Evolutionary conservation across 2,888 invertebrate genomes (phyloP).

Genomic region (Nysson spinosus): DNA sequence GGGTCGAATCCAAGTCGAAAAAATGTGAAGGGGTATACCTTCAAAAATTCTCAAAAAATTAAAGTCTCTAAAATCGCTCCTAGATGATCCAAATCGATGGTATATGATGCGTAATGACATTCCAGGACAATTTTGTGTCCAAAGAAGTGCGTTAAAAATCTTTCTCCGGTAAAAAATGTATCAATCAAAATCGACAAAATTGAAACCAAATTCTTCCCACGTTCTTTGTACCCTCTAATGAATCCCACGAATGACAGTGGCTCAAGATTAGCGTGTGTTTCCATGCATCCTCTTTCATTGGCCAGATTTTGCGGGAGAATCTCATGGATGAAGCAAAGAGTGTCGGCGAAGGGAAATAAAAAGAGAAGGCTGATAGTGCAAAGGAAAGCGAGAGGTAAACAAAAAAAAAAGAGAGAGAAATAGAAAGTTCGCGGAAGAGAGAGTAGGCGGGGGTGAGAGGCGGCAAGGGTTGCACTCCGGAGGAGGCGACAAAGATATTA

Average conservation of each 20-base stretch:
- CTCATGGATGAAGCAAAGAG: conserved; percentile 41
- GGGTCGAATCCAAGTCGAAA: no score
- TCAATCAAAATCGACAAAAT: no score
- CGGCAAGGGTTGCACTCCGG: conserved; percentile 54
- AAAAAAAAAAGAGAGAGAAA: conserved; percentile 2
- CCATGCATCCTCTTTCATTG: conserved; percentile 57
- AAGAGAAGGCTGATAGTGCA: conserved; percentile 4
- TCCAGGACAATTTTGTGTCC: no score
- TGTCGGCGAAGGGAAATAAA: conserved; percentile 13
- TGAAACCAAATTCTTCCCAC: conserved; percentile 35
- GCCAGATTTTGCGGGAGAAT: conserved; percentile 46
- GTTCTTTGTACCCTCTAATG: conserved; percentile 38
- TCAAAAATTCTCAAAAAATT: no score
- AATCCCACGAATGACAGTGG: conserved; percentile 54
- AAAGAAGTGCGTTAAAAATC: no score
- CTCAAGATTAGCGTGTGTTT: conserved; percentile 53
- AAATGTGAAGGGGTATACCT: no score
- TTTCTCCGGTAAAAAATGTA: no score
- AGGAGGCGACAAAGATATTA: conserved; percentile 72
- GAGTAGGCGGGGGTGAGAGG: conserved; percentile 30
- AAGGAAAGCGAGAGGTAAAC: conserved; percentile 10
- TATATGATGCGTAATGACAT: no score
- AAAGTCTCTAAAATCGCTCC: no score
- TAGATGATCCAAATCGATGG: no score
- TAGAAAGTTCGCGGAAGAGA: not conserved